phyloP scores from a whole-genome alignment of 2,797 vertebrate species.

The Hippoglossus hippoglossus region DNA sequence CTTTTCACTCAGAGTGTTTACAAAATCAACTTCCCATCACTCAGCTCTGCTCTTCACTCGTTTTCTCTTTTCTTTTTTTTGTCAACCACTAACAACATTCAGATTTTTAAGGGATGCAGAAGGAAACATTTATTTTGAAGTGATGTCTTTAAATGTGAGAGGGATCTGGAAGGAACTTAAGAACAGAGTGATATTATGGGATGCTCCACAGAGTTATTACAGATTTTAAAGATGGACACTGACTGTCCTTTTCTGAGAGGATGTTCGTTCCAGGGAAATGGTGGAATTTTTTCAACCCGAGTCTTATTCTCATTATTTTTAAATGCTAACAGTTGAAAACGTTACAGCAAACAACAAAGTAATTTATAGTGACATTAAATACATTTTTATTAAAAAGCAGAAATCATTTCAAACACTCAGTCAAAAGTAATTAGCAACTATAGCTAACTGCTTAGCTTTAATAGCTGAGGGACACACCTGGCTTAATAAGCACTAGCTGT shows the following conservation, averaged over 20 bases:
- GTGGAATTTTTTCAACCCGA: background rate
- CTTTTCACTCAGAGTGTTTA: constrained; percentile 73
- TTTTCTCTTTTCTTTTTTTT: background rate
- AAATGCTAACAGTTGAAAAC: too few species aligned
- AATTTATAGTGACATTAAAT: too few species aligned
- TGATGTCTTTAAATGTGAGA: constrained; percentile 47
- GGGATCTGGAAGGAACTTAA: background rate
- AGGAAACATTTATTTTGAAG: constrained; percentile 68
- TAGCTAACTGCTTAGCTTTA: too few species aligned
- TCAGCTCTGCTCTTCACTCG: constrained; percentile 7
- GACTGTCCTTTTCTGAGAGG: constrained; percentile 3
- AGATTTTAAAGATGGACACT: too few species aligned
- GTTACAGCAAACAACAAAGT: too few species aligned
- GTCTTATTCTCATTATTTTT: background rate
- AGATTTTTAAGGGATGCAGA: constrained; percentile 65
- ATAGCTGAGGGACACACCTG: too few species aligned
- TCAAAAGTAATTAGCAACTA: too few species aligned
- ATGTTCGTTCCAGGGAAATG: constrained; percentile 12
- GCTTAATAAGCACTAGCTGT: too few species aligned
- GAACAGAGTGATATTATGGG: constrained; percentile 38
- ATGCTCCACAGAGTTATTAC: constrained; percentile 35
- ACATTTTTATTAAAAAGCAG: too few species aligned
- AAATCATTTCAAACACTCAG: too few species aligned
- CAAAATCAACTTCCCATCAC: constrained; percentile 49
- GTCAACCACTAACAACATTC: constrained; percentile 63